Conservation (phyloP, 2,888 invertebrate genomes). For the Acronicta alni region DNA sequence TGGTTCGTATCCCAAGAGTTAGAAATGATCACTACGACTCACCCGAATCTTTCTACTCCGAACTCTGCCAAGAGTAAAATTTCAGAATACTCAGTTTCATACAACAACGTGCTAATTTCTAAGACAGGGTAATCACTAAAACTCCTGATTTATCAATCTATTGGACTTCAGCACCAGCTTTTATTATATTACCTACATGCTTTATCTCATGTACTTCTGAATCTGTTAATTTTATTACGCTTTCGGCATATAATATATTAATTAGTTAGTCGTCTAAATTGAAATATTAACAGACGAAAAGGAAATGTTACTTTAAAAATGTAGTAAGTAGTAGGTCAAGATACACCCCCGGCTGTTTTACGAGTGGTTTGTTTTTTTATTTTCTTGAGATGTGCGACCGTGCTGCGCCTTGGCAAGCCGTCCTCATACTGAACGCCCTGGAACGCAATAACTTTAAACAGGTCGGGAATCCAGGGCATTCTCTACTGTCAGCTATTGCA, state of each 20-base stretch:
- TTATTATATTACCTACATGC: too few relatives aligned
- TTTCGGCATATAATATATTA: too few relatives aligned
- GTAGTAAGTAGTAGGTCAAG: constrained; percentile 52
- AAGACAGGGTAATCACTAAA: too few relatives aligned
- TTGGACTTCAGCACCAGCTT: too few relatives aligned
- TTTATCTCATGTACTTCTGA: too few relatives aligned
- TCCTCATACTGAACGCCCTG: constrained; percentile 53
- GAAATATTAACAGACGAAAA: constrained; percentile 41
- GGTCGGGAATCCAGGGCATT: constrained; percentile 60
- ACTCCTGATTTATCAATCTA: too few relatives aligned
- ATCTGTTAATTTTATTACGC: constrained; percentile 17
- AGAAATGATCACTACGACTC: too few relatives aligned
- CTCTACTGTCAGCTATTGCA: constrained; percentile 39
- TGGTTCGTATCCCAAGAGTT: too few relatives aligned
- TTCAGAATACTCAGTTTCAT: too few relatives aligned
- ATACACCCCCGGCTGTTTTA: constrained; percentile 30
- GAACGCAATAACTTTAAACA: constrained; percentile 65
- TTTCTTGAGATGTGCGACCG: constrained; percentile 32
- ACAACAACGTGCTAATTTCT: too few relatives aligned
- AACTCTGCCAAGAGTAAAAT: too few relatives aligned
- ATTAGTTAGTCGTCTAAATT: constrained; percentile 43
- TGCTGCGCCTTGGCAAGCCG: constrained; percentile 37
- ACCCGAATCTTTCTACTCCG: too few relatives aligned
- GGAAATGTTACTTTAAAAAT: constrained; percentile 38
- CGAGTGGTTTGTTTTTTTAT: constrained; percentile 40